Conservation (phyloP, 1,140 invertebrate species). For the Zelostemma sp. region DNA sequence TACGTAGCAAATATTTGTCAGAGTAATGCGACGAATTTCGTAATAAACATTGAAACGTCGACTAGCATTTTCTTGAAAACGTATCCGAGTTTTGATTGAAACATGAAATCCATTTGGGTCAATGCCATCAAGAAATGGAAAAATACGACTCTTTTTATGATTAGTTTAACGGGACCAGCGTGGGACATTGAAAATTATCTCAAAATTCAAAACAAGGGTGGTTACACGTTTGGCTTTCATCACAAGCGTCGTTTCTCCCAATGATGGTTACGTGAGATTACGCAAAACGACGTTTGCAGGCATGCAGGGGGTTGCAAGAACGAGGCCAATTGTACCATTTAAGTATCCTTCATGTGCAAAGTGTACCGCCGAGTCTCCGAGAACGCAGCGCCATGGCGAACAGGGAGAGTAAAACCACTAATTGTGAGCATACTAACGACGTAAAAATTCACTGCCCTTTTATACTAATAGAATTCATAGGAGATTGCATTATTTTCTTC, state of each 20-base stretch:
- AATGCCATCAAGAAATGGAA: no score
- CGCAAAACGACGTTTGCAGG: conserved; percentile 32
- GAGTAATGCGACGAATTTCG: no score
- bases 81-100: no score
- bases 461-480: neutral
- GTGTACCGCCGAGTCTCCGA: conserved; percentile 1
- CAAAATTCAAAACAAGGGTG: conserved; percentile 30
- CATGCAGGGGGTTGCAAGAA: conserved; percentile 37
- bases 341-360: conserved; percentile 35
- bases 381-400: neutral
- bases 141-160: no score
- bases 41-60: no score
- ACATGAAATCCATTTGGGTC: no score
- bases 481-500: neutral
- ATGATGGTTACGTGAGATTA: conserved; percentile 45
- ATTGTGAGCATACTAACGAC: neutral
- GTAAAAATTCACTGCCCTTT: neutral
- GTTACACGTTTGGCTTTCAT: conserved; percentile 29
- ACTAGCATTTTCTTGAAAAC: no score
- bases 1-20: no score
- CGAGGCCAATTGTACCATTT: conserved; percentile 40
- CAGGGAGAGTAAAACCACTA: conserved; percentile 3
- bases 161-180: no score
- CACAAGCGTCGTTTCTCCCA: conserved; percentile 27
- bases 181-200: conserved; percentile 37